These are phyloP conservation scores for Laothoe populi DNA, from an alignment of 2,888 invertebrate genomes.

Conservation along the genomic window DNA sequence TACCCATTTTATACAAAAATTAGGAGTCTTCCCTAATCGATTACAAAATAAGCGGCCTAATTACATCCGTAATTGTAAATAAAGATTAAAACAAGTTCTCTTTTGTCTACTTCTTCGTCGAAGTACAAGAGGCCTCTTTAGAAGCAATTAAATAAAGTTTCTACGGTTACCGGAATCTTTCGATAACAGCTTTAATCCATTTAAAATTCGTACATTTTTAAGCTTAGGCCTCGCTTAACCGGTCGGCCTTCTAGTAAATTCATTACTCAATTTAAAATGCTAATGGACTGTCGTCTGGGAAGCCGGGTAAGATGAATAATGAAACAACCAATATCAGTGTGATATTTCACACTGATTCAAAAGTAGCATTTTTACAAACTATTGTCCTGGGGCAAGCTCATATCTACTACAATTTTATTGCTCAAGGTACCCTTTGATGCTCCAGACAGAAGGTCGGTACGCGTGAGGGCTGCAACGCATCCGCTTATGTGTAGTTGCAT, in stretches of 20 bases:
- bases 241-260: slow-evolving; percentile 62
- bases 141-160: slow-evolving; percentile 26
- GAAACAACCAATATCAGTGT: slow-evolving; percentile 66
- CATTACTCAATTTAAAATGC: slow-evolving; percentile 79
- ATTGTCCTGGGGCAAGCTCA: neutral
- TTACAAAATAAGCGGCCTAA: neutral
- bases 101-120: slow-evolving; percentile 1
- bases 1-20: neutral
- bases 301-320: slow-evolving; percentile 68
- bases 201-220: slow-evolving; percentile 39
- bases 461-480: no score
- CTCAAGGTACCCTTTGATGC: no score
- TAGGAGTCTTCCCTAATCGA: neutral
- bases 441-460: no score
- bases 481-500: no score
- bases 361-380: slow-evolving; percentile 24
- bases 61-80: neutral
- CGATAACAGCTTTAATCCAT: slow-evolving; percentile 30
- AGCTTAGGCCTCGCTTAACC: slow-evolving; percentile 47
- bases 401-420: neutral
- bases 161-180: slow-evolving; percentile 21
- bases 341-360: slow-evolving; percentile 57
- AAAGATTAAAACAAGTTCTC: neutral
- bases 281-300: slow-evolving; percentile 72
- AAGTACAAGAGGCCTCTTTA: slow-evolving; percentile 19